Evolutionary conservation across 1,140 invertebrate species (phyloP), one percentile per base, ranked within the genome.

Genomic region (Drosophila suzukii): DNA sequence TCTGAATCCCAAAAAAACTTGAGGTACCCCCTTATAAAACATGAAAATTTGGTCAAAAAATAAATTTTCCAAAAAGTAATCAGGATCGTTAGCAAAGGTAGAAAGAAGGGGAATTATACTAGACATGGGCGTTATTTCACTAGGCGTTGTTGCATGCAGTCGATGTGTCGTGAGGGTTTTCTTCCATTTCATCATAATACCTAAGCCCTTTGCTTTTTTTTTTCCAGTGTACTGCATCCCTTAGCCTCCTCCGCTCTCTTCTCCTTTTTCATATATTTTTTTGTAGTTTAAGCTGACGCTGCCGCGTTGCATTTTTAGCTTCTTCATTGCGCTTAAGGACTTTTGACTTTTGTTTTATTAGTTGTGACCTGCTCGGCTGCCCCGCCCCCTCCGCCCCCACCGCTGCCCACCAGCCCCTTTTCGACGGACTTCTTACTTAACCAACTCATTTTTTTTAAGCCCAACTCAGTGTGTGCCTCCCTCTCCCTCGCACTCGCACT

Each of bases 331-430:
- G 88, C 88, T 90, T 90, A 90, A 90, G 88, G 88, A 90, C 88
- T 90, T 90, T 90, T 90, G 82, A 90, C 86, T 90, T 90, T 90
- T 90, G 88, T 90, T 90, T 90, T 90, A 90, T 90, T 90, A 90
- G 88, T 90, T 85, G 81, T 90, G 86, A 83, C 62, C 74, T 66
- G 51, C 49, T 51, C 49, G 38, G 39, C 54, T 27, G 27, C 53
- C 13, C 32, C 41, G n/a, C 43, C 43, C 34, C 53, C 12, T 1
- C 13, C 20, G 38, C 24, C 39, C 24, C 39, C 62, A 8, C 54
- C 30, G 10, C 27, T 39, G 1, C 13, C 46, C 11, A 17, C 53
- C 36, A 20, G 20, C 20, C 38, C 11, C 13, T 30, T 55, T 55
- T 17, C n/a, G n/a, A 8, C 20, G 53, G 61, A 75, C 73, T 76